Evolutionary conservation across 2,797 vertebrate genomes (phyloP).

Genomic region (Gastrophryne carolinensis): DNA sequence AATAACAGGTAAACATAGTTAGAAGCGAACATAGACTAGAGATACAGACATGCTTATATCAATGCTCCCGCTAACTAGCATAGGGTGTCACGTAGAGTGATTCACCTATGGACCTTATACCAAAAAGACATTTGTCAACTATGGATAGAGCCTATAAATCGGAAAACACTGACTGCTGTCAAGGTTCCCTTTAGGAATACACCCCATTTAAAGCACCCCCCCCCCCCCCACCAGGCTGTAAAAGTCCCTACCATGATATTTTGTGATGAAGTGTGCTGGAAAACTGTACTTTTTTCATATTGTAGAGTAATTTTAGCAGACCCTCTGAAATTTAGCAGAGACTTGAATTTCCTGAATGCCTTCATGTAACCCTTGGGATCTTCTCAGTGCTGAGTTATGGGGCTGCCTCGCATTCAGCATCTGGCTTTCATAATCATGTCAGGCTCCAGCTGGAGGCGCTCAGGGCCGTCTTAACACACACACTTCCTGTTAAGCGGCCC

Average conservation of each 20-base stretch:
- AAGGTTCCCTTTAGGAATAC: too few species aligned
- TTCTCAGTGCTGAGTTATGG: slow-evolving; percentile 36
- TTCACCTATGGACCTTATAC: too few species aligned
- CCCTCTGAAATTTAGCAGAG: slow-evolving; percentile 35
- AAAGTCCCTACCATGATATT: neutral
- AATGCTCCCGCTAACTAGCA: too few species aligned
- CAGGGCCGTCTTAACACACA: slow-evolving; percentile 31
- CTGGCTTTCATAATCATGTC: slow-evolving; percentile 47
- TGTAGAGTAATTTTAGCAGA: slow-evolving; percentile 25
- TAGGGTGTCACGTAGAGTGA: too few species aligned
- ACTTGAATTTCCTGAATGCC: slow-evolving; percentile 41
- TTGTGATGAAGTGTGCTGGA: slow-evolving; percentile 5
- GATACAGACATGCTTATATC: too few species aligned
- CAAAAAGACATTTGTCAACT: too few species aligned
- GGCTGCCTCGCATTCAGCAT: slow-evolving; percentile 32
- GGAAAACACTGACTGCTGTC: too few species aligned
- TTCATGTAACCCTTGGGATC: slow-evolving; percentile 31
- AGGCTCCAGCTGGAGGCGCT: slow-evolving; percentile 41
- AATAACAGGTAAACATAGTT: too few species aligned
- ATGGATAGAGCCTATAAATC: too few species aligned
- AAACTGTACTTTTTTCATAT: neutral
- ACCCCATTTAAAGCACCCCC: neutral
- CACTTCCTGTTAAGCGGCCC: slow-evolving; percentile 41
- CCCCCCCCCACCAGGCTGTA: neutral
- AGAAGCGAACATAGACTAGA: too few species aligned